A percentile compares a stretch with the other conserved stretches of the same genome.
Evolutionary conservation across 2,113 vertebrate species (phyloP).

Genomic region (Callipepla californica): DNA sequence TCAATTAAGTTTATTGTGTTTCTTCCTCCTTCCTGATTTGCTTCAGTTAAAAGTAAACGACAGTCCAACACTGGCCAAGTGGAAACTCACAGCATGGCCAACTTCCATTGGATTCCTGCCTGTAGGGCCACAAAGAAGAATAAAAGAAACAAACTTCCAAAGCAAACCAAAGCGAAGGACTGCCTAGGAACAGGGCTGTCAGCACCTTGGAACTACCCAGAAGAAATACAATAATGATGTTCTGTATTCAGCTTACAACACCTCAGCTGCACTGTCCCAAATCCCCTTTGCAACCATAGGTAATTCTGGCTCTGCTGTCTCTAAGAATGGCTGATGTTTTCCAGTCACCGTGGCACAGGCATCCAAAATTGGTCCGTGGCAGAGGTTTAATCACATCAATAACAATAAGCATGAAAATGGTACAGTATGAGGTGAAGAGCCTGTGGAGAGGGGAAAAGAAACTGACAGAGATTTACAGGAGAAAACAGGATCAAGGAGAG

Average conservation of each 20-base stretch:
- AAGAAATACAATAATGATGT: not conserved
- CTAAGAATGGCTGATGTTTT: not conserved
- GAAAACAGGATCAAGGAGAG: not conserved
- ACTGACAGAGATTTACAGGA: not conserved
- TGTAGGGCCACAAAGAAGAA: not conserved
- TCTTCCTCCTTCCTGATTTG: not conserved
- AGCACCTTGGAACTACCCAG: not conserved
- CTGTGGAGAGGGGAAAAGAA: not conserved
- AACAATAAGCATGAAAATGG: not conserved
- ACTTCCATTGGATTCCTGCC: not conserved
- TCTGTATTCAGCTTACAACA: not conserved
- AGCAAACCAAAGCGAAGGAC: not conserved
- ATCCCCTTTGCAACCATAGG: not conserved
- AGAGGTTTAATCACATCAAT: not conserved
- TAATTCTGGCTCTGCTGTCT: not conserved
- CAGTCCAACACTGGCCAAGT: not conserved
- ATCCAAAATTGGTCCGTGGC: not conserved
- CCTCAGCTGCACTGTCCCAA: fast-evolving
- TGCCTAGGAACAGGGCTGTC: not conserved
- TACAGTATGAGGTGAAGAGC: not conserved
- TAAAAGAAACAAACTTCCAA: not conserved
- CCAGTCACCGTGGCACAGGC: not conserved
- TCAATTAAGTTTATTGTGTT: not conserved
- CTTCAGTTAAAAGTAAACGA: not conserved
- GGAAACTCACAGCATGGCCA: not conserved